A percentile compares a stretch with the other conserved stretches of the same genome.
phyloP scores from a whole-genome alignment of 2,113 vertebrate genomes.

The Oophaga pumilio region DNA sequence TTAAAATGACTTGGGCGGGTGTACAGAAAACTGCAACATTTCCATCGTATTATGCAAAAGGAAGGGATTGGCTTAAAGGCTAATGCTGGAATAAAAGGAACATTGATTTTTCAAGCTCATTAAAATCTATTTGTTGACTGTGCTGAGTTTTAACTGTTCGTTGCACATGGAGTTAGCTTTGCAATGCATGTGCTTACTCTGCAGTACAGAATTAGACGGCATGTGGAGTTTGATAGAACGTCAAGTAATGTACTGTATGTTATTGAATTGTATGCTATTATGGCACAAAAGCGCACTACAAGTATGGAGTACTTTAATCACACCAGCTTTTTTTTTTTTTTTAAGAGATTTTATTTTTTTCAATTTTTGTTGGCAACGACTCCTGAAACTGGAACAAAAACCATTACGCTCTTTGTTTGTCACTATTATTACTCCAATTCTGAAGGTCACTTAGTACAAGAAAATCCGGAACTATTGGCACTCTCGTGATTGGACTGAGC shows the following conservation, averaged over 20 bases:
- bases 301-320: neutral
- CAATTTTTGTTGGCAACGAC: neutral
- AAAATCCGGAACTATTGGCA: neutral
- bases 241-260: neutral
- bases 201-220: neutral
- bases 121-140: neutral
- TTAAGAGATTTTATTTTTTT: neutral
- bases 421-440: neutral
- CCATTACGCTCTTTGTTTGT: neutral
- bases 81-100: conserved; percentile 1
- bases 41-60: neutral
- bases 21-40: neutral
- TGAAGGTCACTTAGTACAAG: neutral
- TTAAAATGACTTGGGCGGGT: neutral
- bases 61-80: neutral
- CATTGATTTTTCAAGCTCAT: neutral
- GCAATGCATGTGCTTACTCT: neutral
- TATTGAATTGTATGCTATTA: neutral
- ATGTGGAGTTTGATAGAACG: neutral
- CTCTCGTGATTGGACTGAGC: neutral
- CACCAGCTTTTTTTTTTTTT: neutral
- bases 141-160: neutral
- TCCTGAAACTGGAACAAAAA: neutral
- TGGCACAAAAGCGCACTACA: neutral
- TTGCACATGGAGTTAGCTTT: neutral